Evolutionary conservation across 2,797 vertebrate genomes (phyloP).

Genomic region (Corythornis leucogaster): DNA sequence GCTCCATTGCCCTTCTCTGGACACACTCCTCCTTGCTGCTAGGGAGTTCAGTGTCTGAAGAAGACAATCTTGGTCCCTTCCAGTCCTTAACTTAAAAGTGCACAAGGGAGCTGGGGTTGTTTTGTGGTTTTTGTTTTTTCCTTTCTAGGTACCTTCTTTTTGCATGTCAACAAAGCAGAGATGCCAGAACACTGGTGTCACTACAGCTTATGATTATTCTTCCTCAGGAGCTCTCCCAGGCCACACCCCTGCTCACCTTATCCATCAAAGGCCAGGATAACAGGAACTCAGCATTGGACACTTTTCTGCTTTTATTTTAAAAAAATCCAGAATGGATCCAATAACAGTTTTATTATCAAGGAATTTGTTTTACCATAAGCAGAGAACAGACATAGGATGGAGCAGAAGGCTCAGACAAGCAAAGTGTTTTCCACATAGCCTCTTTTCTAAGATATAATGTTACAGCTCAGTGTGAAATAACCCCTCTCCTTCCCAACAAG

Average conservation of each 20-base stretch:
- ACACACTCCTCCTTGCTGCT: too few species aligned
- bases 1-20: too few species aligned
- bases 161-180: background rate
- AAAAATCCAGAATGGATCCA: conserved; percentile 74
- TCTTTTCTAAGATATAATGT: conserved; percentile 8
- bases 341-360: conserved; percentile 70
- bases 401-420: conserved; percentile 66
- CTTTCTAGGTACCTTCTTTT: background rate
- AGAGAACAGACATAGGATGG: conserved; percentile 64
- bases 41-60: background rate
- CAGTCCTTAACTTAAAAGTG: background rate
- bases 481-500: background rate
- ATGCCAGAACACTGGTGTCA: background rate
- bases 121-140: too few species aligned
- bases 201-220: background rate
- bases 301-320: conserved; percentile 72
- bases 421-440: conserved; percentile 1
- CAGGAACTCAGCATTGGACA: background rate
- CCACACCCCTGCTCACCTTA: rapidly evolving
- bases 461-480: conserved; percentile 35
- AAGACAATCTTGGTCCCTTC: background rate
- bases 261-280: background rate
- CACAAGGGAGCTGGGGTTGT: too few species aligned
- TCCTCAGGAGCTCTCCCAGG: background rate
- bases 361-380: conserved; percentile 57